Conservation (phyloP, 2,888 invertebrate species). For the Rhagium mordax region DNA sequence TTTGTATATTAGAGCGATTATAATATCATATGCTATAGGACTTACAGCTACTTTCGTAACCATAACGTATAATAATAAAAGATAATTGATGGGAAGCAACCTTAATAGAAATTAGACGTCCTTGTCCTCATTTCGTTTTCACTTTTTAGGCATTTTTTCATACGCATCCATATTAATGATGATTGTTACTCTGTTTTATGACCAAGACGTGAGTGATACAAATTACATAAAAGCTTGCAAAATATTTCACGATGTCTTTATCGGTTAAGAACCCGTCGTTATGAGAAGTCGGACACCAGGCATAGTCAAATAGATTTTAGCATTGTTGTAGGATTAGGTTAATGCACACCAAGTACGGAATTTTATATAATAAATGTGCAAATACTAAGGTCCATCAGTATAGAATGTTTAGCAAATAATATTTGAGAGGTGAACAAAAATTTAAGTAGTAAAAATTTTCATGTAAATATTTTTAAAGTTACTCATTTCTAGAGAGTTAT, state of each 20-base stretch:
- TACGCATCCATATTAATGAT: neutral
- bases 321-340: too few relatives aligned
- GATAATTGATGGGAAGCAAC: constrained; percentile 11
- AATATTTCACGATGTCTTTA: neutral
- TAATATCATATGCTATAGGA: neutral
- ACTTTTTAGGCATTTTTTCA: constrained; percentile 2
- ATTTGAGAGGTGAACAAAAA: too few relatives aligned
- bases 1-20: constrained; percentile 14
- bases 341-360: too few relatives aligned
- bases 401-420: too few relatives aligned
- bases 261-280: neutral
- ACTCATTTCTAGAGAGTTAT: too few relatives aligned
- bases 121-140: constrained; percentile 13
- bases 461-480: too few relatives aligned
- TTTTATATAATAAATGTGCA: too few relatives aligned
- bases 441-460: too few relatives aligned
- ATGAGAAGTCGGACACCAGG: too few relatives aligned
- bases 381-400: too few relatives aligned
- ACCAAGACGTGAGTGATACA: neutral
- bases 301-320: too few relatives aligned
- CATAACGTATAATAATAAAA: neutral
- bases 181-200: neutral
- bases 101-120: constrained; percentile 4
- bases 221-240: neutral
- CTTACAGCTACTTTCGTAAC: neutral